phyloP scores from a whole-genome alignment of 1,140 invertebrate species.

The Drosophila biarmipes region DNA sequence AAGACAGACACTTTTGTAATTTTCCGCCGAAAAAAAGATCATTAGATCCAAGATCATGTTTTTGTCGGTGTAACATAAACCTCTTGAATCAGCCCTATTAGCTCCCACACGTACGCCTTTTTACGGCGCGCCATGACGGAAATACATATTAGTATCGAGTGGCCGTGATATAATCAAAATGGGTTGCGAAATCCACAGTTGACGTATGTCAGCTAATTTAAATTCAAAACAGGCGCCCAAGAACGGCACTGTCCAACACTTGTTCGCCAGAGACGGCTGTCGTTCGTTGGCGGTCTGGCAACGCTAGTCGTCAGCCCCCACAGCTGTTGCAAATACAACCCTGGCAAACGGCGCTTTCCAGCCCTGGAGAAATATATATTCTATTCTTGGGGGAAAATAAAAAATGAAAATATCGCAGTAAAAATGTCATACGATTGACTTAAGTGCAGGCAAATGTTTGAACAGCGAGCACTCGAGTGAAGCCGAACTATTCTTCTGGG shows the following conservation, averaged over 20 bases:
- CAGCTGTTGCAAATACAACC: background rate
- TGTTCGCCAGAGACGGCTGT: too few species aligned
- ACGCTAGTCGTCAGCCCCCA: background rate
- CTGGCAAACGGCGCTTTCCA: background rate
- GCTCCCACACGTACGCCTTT: constrained; percentile 54
- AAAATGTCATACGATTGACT: constrained; percentile 10
- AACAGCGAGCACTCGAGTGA: constrained; percentile 8
- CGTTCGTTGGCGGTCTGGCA: too few species aligned
- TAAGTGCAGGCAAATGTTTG: constrained; percentile 37
- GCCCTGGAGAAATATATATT: constrained; percentile 3
- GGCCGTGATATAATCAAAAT: constrained; percentile 71
- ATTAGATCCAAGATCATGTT: background rate
- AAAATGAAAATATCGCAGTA: constrained; percentile 2
- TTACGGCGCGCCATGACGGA: constrained; percentile 70
- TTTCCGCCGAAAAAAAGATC: background rate
- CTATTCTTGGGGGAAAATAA: constrained; percentile 4
- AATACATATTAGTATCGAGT: constrained; percentile 69
- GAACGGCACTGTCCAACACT: constrained; percentile 9
- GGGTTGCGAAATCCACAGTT: constrained; percentile 59
- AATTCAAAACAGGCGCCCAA: constrained; percentile 64
- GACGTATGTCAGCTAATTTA: constrained; percentile 40
- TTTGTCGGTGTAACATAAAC: constrained; percentile 23
- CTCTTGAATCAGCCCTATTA: constrained; percentile 33
- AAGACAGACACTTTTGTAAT: background rate
- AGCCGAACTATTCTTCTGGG: constrained; percentile 1